Evolutionary conservation across 2,888 invertebrate genomes (phyloP).

Genomic region (Dryomyza anilis): DNA sequence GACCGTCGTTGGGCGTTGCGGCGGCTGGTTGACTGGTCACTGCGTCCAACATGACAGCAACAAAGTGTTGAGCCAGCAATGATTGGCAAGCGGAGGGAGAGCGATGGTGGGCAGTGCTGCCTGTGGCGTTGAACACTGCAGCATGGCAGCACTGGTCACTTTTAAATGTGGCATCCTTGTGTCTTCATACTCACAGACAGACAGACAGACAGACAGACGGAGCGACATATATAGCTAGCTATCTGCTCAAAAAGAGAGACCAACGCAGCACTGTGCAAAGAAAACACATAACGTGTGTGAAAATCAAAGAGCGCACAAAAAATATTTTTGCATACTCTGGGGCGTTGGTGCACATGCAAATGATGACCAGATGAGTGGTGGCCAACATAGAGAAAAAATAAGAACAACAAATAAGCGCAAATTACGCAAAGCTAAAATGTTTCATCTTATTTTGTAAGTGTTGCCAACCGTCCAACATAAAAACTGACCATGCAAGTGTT

Average conservation of each 20-base stretch:
- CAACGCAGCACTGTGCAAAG: too few species aligned
- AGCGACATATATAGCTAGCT: neutral
- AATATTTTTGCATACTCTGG: conserved; percentile 9
- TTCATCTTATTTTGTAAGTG: neutral
- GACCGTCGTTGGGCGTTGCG: neutral
- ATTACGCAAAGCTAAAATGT: conserved; percentile 7
- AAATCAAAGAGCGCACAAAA: neutral
- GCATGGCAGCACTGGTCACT: too few species aligned
- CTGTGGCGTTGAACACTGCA: neutral
- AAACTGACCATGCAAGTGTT: neutral
- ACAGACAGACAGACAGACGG: neutral
- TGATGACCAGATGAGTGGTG: neutral
- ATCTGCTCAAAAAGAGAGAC: neutral
- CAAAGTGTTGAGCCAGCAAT: neutral
- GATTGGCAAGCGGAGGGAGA: neutral
- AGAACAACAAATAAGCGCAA: neutral
- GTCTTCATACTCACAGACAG: neutral
- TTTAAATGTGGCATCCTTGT: neutral
- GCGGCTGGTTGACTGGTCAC: neutral
- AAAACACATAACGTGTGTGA: too few species aligned
- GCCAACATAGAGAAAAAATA: neutral
- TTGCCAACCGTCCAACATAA: neutral
- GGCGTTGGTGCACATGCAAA: conserved; percentile 4
- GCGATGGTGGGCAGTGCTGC: neutral
- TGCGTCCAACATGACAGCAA: neutral